Base-by-base conservation (phyloP, 2,888 invertebrate species). In the Stictocephala bisonia region DNA sequence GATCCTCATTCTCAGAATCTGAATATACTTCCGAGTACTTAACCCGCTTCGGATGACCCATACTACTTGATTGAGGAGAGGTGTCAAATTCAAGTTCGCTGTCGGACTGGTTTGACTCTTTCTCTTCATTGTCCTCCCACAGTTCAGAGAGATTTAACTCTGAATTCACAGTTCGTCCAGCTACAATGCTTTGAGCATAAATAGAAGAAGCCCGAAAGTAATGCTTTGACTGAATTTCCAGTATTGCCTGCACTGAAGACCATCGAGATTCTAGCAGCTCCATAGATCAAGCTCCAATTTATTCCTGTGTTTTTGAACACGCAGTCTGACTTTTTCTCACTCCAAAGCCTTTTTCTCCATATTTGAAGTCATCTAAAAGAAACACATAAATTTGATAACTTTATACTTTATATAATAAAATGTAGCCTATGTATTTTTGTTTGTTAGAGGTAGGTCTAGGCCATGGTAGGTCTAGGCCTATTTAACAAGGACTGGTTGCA, bases 351-450 rank as follows among this genome's bases (percentile, higher is more conserved):
- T 18, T 60, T 60, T 60, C 60, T 60, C 31, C 35, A 60, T 15
- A 60, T 53, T 53, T 51, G 3, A 51, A 51, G 26, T 9, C 51
- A 51, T 24, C 51, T 50, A 51, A 51, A 51, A 24, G n/a, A 64
- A n/a, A n/a, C n/a, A n/a, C n/a, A n/a, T n/a, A n/a, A n/a, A 31
- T 20, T 29, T 58, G 64, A 64, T 64, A 70, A n/a, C 53, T 70
- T 40, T 56, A 26, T 50, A 48, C 35, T 22, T 6, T 7, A 66
- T 24, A 44, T 69, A 31, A 50, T 69, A 29, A 26, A 69, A 69
- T 56, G 24, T 58, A n/a, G n/a, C n/a, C n/a, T n/a, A 71, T 71
- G 26, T 27, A 58, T 71, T 41, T 40, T 51, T 68, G 50, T 68
- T 26, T 51, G 68, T 68, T 56, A n/a, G n/a, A n/a, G n/a, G n/a